Conservation (phyloP, 2,888 invertebrate species). For the Mimumesa dahlbomi region DNA sequence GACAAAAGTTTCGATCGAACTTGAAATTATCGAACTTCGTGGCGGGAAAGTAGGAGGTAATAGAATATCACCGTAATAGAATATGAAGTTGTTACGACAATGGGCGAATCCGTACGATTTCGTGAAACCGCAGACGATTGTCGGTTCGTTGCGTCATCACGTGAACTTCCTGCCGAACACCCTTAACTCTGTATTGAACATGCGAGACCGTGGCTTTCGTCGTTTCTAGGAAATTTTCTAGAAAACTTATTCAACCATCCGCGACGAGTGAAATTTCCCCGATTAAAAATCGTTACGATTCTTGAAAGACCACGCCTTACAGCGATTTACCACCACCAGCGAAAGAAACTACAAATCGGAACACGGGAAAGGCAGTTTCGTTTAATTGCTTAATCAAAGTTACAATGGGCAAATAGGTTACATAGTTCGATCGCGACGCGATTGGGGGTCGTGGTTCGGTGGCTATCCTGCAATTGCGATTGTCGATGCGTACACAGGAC, state of each 20-base stretch:
- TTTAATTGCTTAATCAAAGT: slow-evolving; percentile 23
- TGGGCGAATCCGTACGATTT: slow-evolving; percentile 51
- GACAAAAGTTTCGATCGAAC: too few species aligned
- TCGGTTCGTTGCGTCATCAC: slow-evolving; percentile 4
- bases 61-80: slow-evolving; percentile 21
- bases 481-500: slow-evolving; percentile 11
- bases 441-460: slow-evolving; percentile 8
- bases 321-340: too few species aligned
- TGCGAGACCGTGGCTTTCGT: too few species aligned
- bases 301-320: too few species aligned
- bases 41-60: too few species aligned
- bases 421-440: slow-evolving; percentile 14
- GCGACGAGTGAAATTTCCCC: not conserved
- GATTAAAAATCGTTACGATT: too few species aligned
- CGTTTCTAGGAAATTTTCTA: too few species aligned
- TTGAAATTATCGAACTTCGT: too few species aligned
- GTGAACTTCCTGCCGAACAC: too few species aligned
- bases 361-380: not conserved
- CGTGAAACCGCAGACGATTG: slow-evolving; percentile 22
- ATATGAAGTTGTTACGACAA: slow-evolving; percentile 37
- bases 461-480: slow-evolving; percentile 23
- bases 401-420: slow-evolving; percentile 15
- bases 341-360: too few species aligned
- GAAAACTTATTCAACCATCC: too few species aligned
- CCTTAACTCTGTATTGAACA: too few species aligned